Evolutionary conservation across 2,113 vertebrate species (phyloP), one percentile per base, ranked within the genome.

Genomic region (Solea solea): DNA sequence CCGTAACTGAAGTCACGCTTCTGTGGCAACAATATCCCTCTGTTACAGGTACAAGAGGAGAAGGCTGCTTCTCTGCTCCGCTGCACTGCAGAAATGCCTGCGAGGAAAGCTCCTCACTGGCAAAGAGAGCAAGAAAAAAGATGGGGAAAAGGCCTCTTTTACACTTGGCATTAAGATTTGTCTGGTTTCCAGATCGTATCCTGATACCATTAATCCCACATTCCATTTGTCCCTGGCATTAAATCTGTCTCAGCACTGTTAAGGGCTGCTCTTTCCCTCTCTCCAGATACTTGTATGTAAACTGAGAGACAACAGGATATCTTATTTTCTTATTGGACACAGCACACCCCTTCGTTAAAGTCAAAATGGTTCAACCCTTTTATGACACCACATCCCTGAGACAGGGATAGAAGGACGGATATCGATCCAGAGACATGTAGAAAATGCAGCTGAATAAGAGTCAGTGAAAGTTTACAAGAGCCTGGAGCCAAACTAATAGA

Each of bases 11-110:
- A 88, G 88, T 74, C 84, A 63, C 0, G 73, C 27, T 45, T 75
- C 61, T 50, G 73, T 14, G 54, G 88, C 81, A 88, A 89, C 86
- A 86, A 68, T 82, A 84, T 86, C 67, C 67, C 76, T 82, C 81
- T 89, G 86, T 90, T 84, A 46, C 52, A 73, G 78, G 74, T 82
- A 56, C 15, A 55, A 64, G 62, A 27, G 5, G 72, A 80, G 68
- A 62, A 27, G 70, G 45, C 69, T 51, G 74, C 16, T 71, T 63
- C 71, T 82, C 70, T 80, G 85, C 85, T 83, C 39, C 57, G n/a
- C 66, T 75, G 79, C 82, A 46, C 77, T 3, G 49, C 63, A 82
- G 79, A 81, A 82, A 84, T 88, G 80, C 62, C 79, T 62, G 74
- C 75, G 66, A 71, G 34, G 44, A 5, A 42, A 0, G 3, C 57